phyloP scores from a whole-genome alignment of 2,797 vertebrate genomes.

The Amniataba percoides region DNA sequence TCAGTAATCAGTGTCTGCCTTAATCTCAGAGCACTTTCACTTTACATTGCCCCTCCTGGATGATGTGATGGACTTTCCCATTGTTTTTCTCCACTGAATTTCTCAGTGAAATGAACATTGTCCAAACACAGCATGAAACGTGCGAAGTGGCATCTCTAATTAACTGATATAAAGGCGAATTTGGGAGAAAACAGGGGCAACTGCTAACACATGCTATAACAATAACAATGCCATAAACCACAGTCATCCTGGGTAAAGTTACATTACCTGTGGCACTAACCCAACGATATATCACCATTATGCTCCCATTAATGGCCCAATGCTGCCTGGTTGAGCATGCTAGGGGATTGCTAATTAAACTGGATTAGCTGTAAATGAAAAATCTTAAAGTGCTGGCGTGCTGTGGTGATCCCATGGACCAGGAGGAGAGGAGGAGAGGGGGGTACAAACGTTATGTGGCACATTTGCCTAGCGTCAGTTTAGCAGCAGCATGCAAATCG shows the following conservation, averaged over 20 bases:
- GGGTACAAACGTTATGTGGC: background rate
- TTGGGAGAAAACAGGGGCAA: background rate
- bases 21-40: constrained; percentile 18
- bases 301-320: constrained; percentile 27
- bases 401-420: background rate
- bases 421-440: too few relatives aligned
- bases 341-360: constrained; percentile 6
- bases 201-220: background rate
- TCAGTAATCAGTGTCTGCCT: background rate
- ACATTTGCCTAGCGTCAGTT: constrained; percentile 17
- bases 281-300: background rate
- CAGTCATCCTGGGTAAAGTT: background rate
- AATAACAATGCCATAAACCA: background rate
- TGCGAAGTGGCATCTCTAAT: background rate
- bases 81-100: background rate
- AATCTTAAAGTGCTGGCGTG: background rate
- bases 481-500: constrained; percentile 43
- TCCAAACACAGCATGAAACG: background rate
- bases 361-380: background rate
- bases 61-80: background rate
- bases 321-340: background rate
- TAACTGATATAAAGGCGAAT: background rate
- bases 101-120: background rate
- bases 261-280: constrained; percentile 20
- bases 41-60: background rate